Evolutionary conservation across 2,888 invertebrate species (phyloP), one percentile per base, ranked within the genome.

Genomic region (Onthophagus sagittarius): DNA sequence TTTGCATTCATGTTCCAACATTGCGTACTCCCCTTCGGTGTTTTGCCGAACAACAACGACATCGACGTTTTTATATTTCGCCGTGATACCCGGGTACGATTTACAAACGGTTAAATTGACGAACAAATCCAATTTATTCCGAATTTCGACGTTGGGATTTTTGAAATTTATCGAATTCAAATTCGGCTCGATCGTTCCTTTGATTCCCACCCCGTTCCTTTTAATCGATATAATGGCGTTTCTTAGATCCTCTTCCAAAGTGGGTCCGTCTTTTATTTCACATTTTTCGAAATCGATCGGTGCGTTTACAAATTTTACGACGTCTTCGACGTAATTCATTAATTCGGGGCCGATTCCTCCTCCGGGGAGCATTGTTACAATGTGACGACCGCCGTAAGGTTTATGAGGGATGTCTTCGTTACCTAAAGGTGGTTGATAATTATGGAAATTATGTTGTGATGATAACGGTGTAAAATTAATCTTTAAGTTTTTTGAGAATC

Each of bases 11-110:
- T 91, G 90, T 81, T 91, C 91, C 63, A 90, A 81, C 84, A 87
- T 88, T 15, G 88, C 84, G 79, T 90, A 91, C 81, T 91, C 90
- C 9, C 90, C 91, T 82, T 91, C 90, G 0, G 89, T 90, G 81
- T 91, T 91, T 80, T 91, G 90, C 32, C 91, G 83, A 69, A 91
- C 88, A 63, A 91, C 79, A 11, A 89, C 85, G 69, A 90, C 84
- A 79, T 91, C 90, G 53, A 91, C 82, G 74, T 87, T 84, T 15
- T 81, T 75, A 80, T 85, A 83, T 75, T 79, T 81, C 11, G 83
- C 83, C 4, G 81, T 79, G 0, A 90, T 83, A 11, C 86, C 87
- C 7, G 88, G 86, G 75, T 88, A 86, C 11, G 88, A 86, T 78
- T 86, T 86, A 77, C 88, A 88, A 75, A 87, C 86, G 15, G 90